Evolutionary conservation across 2,113 vertebrate species (phyloP).

Genomic region (Corapipo altera): DNA sequence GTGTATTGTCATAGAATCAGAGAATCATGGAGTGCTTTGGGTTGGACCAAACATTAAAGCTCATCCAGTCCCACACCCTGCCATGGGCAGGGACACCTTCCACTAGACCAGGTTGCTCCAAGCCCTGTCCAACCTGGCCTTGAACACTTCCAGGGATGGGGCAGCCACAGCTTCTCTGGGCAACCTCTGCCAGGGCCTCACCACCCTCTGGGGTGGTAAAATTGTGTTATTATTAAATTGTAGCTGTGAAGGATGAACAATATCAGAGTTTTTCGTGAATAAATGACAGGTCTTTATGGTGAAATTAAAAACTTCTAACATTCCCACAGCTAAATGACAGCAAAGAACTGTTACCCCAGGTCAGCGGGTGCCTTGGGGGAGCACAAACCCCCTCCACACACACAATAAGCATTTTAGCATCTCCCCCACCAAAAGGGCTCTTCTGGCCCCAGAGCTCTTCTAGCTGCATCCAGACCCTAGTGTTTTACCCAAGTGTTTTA

Average conservation of each 20-base stretch:
- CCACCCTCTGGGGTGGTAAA: not conserved
- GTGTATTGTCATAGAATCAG: not conserved
- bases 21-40: not conserved
- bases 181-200: not conserved
- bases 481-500: not conserved
- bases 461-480: not conserved
- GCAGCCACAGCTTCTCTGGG: not conserved
- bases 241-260: not conserved
- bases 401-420: not conserved
- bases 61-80: rapidly evolving
- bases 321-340: not conserved
- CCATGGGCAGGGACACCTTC: not conserved
- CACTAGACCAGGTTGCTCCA: rapidly evolving
- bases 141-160: not conserved
- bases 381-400: not conserved
- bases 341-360: not conserved
- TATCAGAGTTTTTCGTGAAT: not conserved
- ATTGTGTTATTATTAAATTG: not conserved
- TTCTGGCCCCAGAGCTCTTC: not conserved
- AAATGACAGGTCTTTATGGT: not conserved
- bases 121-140: rapidly evolving
- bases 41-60: not conserved
- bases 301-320: not conserved
- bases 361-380: not conserved
- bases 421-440: not conserved